Evolutionary conservation across 2,113 vertebrate genomes (phyloP), one percentile per base, ranked within the genome.

Genomic region (Ceyx cyanopectus): DNA sequence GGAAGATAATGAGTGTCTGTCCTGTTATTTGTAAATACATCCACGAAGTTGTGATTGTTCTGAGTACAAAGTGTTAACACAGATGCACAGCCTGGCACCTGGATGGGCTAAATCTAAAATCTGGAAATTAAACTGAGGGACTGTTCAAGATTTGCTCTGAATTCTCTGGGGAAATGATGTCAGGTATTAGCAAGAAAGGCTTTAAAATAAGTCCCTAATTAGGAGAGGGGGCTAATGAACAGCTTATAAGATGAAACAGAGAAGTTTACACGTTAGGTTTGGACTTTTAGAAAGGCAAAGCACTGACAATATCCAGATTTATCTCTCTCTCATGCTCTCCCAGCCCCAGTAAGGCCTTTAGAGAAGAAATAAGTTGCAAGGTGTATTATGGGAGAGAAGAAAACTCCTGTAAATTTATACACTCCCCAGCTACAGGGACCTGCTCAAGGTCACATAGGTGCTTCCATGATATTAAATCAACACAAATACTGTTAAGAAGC

Each of bases 321-420:
- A n/a, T 37, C 48, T 9, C 50, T 51, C 23, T 12, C n/a, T n/a
- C 23, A 51, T 6, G 10, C 20, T 66, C 48, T 34, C 70, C 76
- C 54, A 78, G 17, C 22, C 30, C 40, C 32, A 27, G 41, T 4
- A 50, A 45, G 40, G 20, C 7, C 22, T 8, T 27, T 27, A 20
- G 14, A 62, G 62, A 72, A 54, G 21, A 85, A 50, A 24, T 2
- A 13, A 63, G 3, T n/a, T 23, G 46, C 60, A 32, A 0, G 0
- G 5, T 7, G 15, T 5, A 2, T 7, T 9, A 7, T 0, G 8
- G 40, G 6, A 0, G 0, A 46, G 43, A 81, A 26, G 2, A 27
- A 85, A 80, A 58, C 26, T 16, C 30, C 8, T 30, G 13, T 6
- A 40, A 30, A 53, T 84, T 16, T 20, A 48, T 12, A 15, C 7